Evolutionary conservation across 2,888 invertebrate species (phyloP).

Genomic region (Drosophila hamatofila): DNA sequence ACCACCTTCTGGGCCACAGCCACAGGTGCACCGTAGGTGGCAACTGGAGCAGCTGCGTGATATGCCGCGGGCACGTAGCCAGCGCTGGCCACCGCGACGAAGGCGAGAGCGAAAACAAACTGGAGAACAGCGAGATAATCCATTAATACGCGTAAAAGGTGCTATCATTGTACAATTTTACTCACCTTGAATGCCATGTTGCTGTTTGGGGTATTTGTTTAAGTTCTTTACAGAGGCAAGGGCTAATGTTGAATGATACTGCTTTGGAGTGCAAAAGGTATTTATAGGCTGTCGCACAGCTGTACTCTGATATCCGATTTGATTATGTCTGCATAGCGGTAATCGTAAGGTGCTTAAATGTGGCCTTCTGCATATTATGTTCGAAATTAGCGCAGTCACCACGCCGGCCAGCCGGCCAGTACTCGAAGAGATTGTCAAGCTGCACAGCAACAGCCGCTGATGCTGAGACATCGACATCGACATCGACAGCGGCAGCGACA

Average conservation of each 20-base stretch:
- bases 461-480: not conserved
- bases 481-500: not conserved
- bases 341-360: constrained; percentile 67
- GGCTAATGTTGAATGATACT: constrained; percentile 70
- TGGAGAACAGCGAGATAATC: constrained; percentile 56
- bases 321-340: constrained; percentile 50
- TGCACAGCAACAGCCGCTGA: constrained; percentile 21
- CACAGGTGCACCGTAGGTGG: constrained; percentile 69
- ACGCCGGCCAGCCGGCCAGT: constrained; percentile 26
- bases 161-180: constrained; percentile 25
- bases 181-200: constrained; percentile 83
- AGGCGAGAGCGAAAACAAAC: constrained; percentile 81
- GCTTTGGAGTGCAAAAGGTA: constrained; percentile 48
- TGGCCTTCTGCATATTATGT: constrained; percentile 81
- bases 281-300: constrained; percentile 69
- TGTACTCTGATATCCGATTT: constrained; percentile 54
- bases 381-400: constrained; percentile 79
- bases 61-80: constrained; percentile 75
- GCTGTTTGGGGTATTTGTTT: constrained; percentile 43
- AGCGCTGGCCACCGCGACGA: constrained; percentile 81
- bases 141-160: constrained; percentile 30
- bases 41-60: constrained; percentile 69
- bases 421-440: constrained; percentile 69
- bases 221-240: constrained; percentile 75
- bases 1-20: constrained; percentile 79